Base-by-base conservation (phyloP, 2,888 invertebrate species). In the Drosophila limbata region DNA sequence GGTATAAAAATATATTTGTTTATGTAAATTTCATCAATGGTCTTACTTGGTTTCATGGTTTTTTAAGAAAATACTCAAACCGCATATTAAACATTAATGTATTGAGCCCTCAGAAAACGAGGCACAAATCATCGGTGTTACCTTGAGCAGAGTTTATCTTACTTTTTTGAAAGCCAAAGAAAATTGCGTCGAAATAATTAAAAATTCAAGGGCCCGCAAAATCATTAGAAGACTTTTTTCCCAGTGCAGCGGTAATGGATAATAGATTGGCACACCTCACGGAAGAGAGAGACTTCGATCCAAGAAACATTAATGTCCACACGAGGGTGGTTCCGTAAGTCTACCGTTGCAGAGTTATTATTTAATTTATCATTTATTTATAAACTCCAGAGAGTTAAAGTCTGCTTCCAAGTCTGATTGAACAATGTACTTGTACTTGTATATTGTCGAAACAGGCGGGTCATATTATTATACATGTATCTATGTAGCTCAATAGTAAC, bases 61-160 rank as follows among this genome's bases (percentile, higher is more conserved):
- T 47, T 57, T 10, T 10, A 21, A 59, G 35, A 62, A 40, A 33
- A 21, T 42, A 52, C 59, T 28, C 35, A 28, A 40, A 48, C 33
- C 59, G 48, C 59, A 35, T 59, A 59, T 59, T 64, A 44, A 50
- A 44, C 48, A 57, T 57, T 57, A 10, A 48, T 31, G 39, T 28
- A 40, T 10, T 19, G 47, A 33, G 10, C 45, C 51, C 33, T 50
- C 33, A 9, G 21, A 59, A 57, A 47, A 39, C 37, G n/a, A 45
- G 11, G 11, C 37, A 39, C 39, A 25, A 6, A n/a, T 28, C 10
- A 11, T 31, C 8, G 19, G n/a, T 33, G 28, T 42, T 17, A 45
- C 17, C 35, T 45, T 45, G 21, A 61, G 44, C 25, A 15, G 21
- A 45, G 35, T 21, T 52, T 35, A 42, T 31, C n/a, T 33, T 11